Evolutionary conservation across 2,113 vertebrate species (phyloP).

Genomic region (Cottus gobio): DNA sequence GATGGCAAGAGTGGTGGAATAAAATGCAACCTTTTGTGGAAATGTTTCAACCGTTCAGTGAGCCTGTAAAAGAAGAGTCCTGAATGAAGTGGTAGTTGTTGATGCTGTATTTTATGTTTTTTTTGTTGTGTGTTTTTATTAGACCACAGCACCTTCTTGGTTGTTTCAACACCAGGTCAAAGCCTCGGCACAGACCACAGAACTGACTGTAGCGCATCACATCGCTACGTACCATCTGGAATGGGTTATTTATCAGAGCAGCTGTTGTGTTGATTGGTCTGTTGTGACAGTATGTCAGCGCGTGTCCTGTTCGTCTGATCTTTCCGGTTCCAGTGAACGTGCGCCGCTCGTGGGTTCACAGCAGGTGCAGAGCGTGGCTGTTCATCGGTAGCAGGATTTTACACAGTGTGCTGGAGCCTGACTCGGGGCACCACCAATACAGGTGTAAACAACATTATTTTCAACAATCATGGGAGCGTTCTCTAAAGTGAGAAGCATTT

Average conservation of each 20-base stretch:
- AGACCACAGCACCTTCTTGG: not conserved
- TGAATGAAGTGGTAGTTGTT: not conserved
- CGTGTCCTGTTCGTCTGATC: not conserved
- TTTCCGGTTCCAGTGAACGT: not conserved
- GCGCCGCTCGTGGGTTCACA: not conserved
- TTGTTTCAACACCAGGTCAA: not conserved
- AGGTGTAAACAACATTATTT: not conserved
- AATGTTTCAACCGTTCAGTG: not conserved
- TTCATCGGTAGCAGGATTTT: not conserved
- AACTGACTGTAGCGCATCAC: not conserved
- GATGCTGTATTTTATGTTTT: not conserved
- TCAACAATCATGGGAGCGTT: not conserved
- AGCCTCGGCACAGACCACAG: not conserved
- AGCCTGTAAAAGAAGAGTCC: not conserved
- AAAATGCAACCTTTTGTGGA: not conserved
- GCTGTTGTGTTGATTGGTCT: not conserved
- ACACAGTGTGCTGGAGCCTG: not conserved
- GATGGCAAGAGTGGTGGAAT: not conserved
- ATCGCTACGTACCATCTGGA: not conserved
- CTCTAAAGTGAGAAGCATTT: not conserved
- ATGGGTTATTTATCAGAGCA: not conserved
- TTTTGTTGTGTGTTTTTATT: not conserved
- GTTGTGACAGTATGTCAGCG: not conserved
- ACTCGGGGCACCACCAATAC: not conserved
- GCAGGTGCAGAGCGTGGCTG: not conserved